A percentile compares a stretch with the other conserved stretches of the same genome.
These are phyloP conservation scores for Acromyrmex heyeri DNA, from an alignment of 1,140 invertebrate genomes.

Conservation along the genomic window DNA sequence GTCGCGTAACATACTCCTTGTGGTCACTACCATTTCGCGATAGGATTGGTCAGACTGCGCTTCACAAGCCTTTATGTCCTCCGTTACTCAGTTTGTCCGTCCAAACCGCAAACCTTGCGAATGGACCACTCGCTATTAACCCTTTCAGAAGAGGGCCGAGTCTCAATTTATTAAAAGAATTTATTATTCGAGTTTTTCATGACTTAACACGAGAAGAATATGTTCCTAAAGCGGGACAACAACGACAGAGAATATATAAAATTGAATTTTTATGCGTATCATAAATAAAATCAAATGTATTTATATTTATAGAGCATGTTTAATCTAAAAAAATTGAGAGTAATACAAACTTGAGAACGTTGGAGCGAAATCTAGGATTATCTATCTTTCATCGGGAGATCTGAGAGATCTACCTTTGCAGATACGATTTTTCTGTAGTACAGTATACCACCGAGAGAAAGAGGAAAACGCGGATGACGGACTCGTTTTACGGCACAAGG, in stretches of 20 bases:
- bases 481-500: slow-evolving; percentile 44
- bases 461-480: slow-evolving; percentile 35
- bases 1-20: slow-evolving; percentile 74
- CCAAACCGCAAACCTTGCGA: slow-evolving; percentile 76
- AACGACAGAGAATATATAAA: background rate
- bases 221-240: background rate
- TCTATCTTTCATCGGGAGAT: background rate
- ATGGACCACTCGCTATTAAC: slow-evolving; percentile 66
- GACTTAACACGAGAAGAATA: background rate
- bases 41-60: slow-evolving; percentile 75
- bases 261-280: background rate
- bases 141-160: slow-evolving; percentile 17
- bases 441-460: slow-evolving; percentile 7
- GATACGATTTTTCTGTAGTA: slow-evolving; percentile 25
- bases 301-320: too few relatives aligned
- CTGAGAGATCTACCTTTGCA: slow-evolving; percentile 3
- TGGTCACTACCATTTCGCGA: slow-evolving; percentile 76
- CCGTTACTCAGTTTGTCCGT: slow-evolving; percentile 76
- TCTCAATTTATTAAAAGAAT: slow-evolving; percentile 38
- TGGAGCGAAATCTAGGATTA: background rate
- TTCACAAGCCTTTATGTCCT: slow-evolving; percentile 76
- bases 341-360: background rate
- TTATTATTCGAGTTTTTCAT: slow-evolving; percentile 5
- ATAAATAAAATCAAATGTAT: background rate
- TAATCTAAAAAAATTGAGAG: background rate